Base-by-base conservation (phyloP, 2,113 vertebrate genomes). In the Odontophorus gujanensis region DNA sequence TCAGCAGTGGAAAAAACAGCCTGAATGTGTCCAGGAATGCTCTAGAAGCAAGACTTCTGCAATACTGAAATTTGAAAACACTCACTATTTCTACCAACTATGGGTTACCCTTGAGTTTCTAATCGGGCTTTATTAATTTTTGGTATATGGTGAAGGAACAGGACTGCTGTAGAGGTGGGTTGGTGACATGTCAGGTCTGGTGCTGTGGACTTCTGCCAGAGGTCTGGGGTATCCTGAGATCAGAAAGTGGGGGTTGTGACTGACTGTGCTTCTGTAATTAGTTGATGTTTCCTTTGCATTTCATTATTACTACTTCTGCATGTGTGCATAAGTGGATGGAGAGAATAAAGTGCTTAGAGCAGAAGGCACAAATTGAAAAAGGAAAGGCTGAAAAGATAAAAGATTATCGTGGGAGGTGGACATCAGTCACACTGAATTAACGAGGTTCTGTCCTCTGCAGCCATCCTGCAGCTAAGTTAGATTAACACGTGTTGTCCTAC, bases 121-220 rank as follows among this genome's bases (percentile, higher is more conserved):
- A 61, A 63, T 82, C 45, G 50, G 65, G 50, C 53, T 69, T 45
- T 45, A n/a, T 73, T 91, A 62, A 50, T 48, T 42, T 42, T 43
- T 3, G 22, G 34, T 32, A 9, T 30, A 69, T 22, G 77, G 34
- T 58, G 28, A 62, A 24, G 62, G 94, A 68, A 59, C 61, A 57
- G 74, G n/a, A 10, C 28, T 28, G 14, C 62, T 58, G 20, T 22
- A 13, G 74, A 7, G 40, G 5, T 2, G 2, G 57, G 69, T 0
- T 0, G 0, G 6, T 58, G 38, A 53, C 0, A 0, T 43, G 69
- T 19, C 1, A 3, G 25, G 66, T n/a, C 67, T 40, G 40, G 40
- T 40, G 40, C 40, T 86, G 71, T 48, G 63, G 65, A 40, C 25
- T 84, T 63, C 57, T 92, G 79, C 67, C 55, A 43, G 30, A 0